These are phyloP conservation scores for Lepisosteus oculatus DNA, from an alignment of 2,113 vertebrate genomes.

Conservation along the genomic window DNA sequence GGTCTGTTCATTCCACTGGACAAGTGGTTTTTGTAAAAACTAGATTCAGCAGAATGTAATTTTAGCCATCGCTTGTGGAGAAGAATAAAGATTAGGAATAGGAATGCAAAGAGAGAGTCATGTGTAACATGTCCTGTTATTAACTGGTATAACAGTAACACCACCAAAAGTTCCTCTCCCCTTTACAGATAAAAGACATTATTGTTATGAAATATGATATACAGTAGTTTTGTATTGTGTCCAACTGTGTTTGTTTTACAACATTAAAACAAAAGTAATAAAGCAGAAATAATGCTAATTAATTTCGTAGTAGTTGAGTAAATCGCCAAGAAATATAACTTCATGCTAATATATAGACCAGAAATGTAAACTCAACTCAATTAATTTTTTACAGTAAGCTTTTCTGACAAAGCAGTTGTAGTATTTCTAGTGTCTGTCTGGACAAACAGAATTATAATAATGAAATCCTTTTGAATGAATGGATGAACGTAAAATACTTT, in stretches of 20 bases:
- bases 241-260: background rate
- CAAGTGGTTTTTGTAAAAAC: slow-evolving; percentile 18
- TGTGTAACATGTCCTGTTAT: background rate
- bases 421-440: too few relatives aligned
- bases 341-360: too few relatives aligned
- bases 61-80: slow-evolving; percentile 9
- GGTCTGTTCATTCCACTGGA: slow-evolving; percentile 13
- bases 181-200: background rate
- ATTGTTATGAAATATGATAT: background rate
- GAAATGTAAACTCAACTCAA: too few relatives aligned
- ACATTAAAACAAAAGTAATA: too few relatives aligned
- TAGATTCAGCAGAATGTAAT: slow-evolving; percentile 15
- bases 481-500: too few relatives aligned
- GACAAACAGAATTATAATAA: too few relatives aligned
- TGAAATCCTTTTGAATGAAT: too few relatives aligned
- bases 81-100: background rate
- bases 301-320: too few relatives aligned
- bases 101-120: background rate
- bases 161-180: background rate
- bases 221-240: background rate
- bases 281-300: too few relatives aligned
- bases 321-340: too few relatives aligned
- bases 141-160: background rate
- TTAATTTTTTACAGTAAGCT: too few relatives aligned
- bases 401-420: too few relatives aligned